Conservation (phyloP, 2,797 vertebrate genomes). For the Neosalanx taihuensis region DNA sequence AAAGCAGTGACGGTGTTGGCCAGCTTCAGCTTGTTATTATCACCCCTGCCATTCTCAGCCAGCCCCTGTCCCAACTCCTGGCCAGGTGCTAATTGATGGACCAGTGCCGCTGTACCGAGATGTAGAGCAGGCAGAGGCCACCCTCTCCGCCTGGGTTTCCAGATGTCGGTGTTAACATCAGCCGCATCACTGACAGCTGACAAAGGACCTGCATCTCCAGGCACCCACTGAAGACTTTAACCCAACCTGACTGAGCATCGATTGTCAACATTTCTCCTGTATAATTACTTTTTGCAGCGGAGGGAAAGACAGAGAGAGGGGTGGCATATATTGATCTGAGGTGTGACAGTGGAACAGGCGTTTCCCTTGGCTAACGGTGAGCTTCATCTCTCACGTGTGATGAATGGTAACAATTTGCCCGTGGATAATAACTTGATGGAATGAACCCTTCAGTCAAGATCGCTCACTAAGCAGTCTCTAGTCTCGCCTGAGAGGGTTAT, state of each 20-base stretch:
- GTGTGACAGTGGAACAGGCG: slow-evolving; percentile 77
- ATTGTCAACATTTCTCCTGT: slow-evolving; percentile 91
- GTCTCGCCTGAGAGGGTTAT: slow-evolving; percentile 67
- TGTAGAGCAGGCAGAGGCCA: slow-evolving; percentile 44
- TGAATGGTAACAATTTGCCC: slow-evolving; percentile 83
- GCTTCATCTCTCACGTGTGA: slow-evolving; percentile 90
- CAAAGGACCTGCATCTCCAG: slow-evolving; percentile 54
- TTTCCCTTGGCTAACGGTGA: slow-evolving; percentile 92
- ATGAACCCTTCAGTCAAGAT: slow-evolving; percentile 77
- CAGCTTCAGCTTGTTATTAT: not conserved
- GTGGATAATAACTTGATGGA: slow-evolving; percentile 95
- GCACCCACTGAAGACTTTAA: slow-evolving; percentile 68
- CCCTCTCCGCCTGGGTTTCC: slow-evolving; percentile 51
- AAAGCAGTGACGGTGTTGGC: not conserved
- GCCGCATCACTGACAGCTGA: slow-evolving; percentile 73
- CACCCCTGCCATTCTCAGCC: slow-evolving; percentile 17
- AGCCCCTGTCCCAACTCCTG: slow-evolving; percentile 23
- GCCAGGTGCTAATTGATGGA: slow-evolving; percentile 45
- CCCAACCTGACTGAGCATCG: slow-evolving; percentile 81
- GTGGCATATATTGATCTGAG: slow-evolving; percentile 87
- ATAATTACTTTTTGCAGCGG: slow-evolving; percentile 93
- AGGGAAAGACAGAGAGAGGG: slow-evolving; percentile 56
- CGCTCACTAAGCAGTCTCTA: slow-evolving; percentile 55
- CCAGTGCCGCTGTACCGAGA: slow-evolving; percentile 44
- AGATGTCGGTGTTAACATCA: slow-evolving; percentile 53